Base-by-base conservation (phyloP, 2,797 vertebrate genomes). In the Lithobates sylvaticus region DNA sequence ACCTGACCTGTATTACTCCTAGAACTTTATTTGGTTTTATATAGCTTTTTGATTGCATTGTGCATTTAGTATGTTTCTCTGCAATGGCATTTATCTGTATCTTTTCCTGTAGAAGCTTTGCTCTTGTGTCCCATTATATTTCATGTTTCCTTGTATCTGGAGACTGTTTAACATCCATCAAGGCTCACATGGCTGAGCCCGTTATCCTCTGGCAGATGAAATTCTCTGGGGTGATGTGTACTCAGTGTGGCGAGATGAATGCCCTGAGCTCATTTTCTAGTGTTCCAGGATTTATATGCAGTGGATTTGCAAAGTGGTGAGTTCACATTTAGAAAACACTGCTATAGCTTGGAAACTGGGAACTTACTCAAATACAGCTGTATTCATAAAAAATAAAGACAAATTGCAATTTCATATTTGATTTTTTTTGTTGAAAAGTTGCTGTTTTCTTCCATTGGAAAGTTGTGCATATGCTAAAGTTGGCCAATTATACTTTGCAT, bases 221-320 rank as follows among this genome's bases (percentile, higher is more conserved):
- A 78, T 84, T 84, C 83, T 78, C 83, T 78, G 15, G 76, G 76
- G 83, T 65, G 50, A 78, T 21, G 12, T 78, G 76, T 26, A 29
- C 26, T 78, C 12, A 12, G 15, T 72, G 76, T 72, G n/a, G 36
- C 47, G 12, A 69, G 74, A 76, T 77, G 50, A 77, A 47, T 67
- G 73, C 67, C 39, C 21, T 27, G 18, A 5, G 16, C 61, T 68
- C 42, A 76, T 76, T 69, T 42, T 83, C 54, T 75, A 83, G 23
- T 61, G 54, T 61, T 61, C 21, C 21, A 61, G 54, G 32, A 72
- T 72, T 72, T 72, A 67, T 16, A 34, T 80, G 44, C 77, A 69
- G 4, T 39, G 26, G 34, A 65, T 39, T 65, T 27, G 61, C 26
- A 42, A 65, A 79, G 29, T 54, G 65, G n/a, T 36, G 67, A 34